A percentile compares a stretch with the other conserved stretches of the same genome.
These are phyloP conservation scores for Strigamia maritima DNA, from an alignment of 2,888 invertebrate genomes.

Conservation along the genomic window DNA sequence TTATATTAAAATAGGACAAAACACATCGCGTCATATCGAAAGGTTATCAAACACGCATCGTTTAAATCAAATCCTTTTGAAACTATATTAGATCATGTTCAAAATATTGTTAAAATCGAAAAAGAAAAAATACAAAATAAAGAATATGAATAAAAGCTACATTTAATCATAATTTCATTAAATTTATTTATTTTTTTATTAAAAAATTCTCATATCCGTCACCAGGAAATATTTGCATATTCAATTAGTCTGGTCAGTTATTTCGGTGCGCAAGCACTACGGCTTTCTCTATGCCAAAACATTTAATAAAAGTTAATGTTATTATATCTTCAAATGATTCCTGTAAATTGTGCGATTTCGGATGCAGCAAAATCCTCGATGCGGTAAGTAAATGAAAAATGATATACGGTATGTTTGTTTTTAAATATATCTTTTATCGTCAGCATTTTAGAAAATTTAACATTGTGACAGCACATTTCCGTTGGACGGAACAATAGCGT, in stretches of 20 bases:
- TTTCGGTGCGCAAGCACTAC: background rate
- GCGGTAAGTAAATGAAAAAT: too few relatives aligned
- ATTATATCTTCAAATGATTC: constrained; percentile 51
- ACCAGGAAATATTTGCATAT: background rate
- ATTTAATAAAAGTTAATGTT: constrained; percentile 52
- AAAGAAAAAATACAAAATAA: background rate
- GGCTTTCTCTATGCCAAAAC: background rate
- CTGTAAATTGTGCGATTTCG: constrained; percentile 62
- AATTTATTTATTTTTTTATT: background rate
- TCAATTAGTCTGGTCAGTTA: background rate
- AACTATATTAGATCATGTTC: constrained; percentile 15
- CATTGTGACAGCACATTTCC: constrained; percentile 21
- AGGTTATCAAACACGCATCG: background rate
- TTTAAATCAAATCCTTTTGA: background rate
- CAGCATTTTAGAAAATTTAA: background rate
- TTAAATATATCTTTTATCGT: too few relatives aligned
- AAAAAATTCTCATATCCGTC: background rate
- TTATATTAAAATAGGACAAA: background rate
- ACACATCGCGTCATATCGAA: background rate
- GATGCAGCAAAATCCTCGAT: constrained; percentile 52
- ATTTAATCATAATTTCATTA: background rate
- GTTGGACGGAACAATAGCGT: constrained; percentile 58
- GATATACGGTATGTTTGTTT: too few relatives aligned
- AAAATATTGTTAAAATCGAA: background rate
- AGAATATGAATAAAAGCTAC: background rate